Evolutionary conservation across 2,797 vertebrate species (phyloP).

Genomic region (Caiman crocodilus): DNA sequence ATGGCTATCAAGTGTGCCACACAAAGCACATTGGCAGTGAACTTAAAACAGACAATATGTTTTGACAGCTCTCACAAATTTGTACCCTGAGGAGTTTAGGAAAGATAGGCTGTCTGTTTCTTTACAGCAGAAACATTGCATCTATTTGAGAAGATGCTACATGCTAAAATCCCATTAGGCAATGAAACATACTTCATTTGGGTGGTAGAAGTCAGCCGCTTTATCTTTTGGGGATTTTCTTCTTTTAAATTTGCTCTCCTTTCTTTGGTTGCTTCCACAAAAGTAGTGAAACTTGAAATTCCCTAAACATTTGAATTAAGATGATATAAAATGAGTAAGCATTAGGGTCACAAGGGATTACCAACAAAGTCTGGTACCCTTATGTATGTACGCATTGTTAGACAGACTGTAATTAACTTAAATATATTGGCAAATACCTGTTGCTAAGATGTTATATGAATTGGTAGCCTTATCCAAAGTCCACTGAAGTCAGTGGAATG

Average conservation of each 20-base stretch:
- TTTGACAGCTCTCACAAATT: conserved; percentile 29
- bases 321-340: background rate
- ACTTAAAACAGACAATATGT: background rate
- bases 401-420: rapidly evolving
- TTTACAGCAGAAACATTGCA: background rate
- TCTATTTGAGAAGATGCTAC: background rate
- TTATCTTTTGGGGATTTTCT: background rate
- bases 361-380: background rate
- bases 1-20: background rate
- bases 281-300: background rate
- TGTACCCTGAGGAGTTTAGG: background rate
- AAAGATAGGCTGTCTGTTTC: background rate
- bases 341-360: background rate
- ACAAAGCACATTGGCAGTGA: background rate
- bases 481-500: background rate
- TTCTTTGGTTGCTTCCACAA: background rate
- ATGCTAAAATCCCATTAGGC: background rate
- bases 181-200: background rate
- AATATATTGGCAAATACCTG: rapidly evolving
- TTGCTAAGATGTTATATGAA: background rate
- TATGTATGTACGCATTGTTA: too few species aligned
- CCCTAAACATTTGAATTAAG: background rate
- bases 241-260: background rate
- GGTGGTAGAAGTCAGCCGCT: background rate
- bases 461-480: background rate